A percentile compares a stretch with the other conserved stretches of the same genome.
Conservation (phyloP, 2,113 vertebrate genomes). For the Paracanthobrama guichenoti region DNA sequence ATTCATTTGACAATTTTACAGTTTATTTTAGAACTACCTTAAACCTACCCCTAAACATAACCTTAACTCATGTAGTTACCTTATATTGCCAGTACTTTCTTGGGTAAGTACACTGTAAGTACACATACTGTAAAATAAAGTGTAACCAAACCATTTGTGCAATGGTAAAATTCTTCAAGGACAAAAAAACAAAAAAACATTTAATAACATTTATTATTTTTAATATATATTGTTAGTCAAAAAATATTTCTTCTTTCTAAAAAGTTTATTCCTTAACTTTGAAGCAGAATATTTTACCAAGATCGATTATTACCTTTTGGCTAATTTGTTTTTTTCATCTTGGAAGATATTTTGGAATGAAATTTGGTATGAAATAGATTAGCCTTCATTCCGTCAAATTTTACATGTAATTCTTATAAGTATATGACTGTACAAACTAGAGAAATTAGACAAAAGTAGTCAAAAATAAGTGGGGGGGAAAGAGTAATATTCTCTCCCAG, state of each 20-base stretch:
- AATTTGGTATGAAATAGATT: not conserved
- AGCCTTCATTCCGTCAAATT: not conserved
- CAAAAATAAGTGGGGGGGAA: slow-evolving; percentile 28
- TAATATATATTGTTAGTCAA: too few relatives aligned
- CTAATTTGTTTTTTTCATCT: not conserved
- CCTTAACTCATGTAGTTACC: too few relatives aligned
- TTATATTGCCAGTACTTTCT: too few relatives aligned
- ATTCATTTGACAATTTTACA: too few relatives aligned
- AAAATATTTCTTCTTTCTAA: too few relatives aligned
- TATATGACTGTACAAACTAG: not conserved
- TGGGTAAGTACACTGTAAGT: too few relatives aligned
- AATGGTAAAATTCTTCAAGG: not conserved
- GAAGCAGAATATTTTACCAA: not conserved
- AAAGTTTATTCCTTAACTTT: not conserved
- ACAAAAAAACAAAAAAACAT: too few relatives aligned
- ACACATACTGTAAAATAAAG: too few relatives aligned
- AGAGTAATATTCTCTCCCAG: slow-evolving; percentile 41
- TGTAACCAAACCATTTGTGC: not conserved
- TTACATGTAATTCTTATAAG: not conserved
- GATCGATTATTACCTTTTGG: not conserved
- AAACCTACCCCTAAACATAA: too few relatives aligned
- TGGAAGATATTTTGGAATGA: not conserved
- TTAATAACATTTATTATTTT: too few relatives aligned
- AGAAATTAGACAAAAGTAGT: slow-evolving; percentile 34
- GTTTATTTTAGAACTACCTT: too few relatives aligned